Conservation (phyloP, 2,888 invertebrate species). For the Andricus curvator region DNA sequence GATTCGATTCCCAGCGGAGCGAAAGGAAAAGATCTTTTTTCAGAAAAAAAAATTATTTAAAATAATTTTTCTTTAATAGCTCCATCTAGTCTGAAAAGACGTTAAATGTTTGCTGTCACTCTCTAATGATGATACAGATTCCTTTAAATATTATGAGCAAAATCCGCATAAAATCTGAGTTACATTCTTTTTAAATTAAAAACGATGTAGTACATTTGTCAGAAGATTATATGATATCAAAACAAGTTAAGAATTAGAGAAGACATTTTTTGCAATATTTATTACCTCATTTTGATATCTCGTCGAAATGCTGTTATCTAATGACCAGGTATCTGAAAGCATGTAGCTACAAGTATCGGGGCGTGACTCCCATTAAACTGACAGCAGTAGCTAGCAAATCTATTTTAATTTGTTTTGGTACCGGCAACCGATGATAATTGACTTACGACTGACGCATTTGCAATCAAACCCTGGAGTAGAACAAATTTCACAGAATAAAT, state of each 20-base stretch:
- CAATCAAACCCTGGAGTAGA: background rate
- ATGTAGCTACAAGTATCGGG: constrained; percentile 24
- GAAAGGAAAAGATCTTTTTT: too few species aligned
- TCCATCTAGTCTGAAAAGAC: too few species aligned
- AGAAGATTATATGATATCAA: background rate
- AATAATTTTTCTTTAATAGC: too few species aligned
- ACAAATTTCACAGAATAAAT: background rate
- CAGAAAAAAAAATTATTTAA: too few species aligned
- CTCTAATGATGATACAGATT: too few species aligned
- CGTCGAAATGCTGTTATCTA: constrained; percentile 1
- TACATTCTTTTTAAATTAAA: too few species aligned
- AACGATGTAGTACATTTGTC: background rate
- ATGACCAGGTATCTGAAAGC: background rate
- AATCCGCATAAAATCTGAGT: too few species aligned
- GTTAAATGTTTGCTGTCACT: too few species aligned
- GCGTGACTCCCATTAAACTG: constrained; percentile 26
- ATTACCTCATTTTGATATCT: background rate
- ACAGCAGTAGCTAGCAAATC: constrained; percentile 14
- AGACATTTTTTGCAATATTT: background rate
- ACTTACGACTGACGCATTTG: constrained; percentile 5
- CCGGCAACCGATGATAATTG: constrained; percentile 25
- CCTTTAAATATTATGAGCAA: too few species aligned
- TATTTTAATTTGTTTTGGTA: constrained; percentile 23
- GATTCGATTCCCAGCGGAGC: too few species aligned
- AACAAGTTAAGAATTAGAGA: constrained; percentile 1